A percentile compares a stretch with the other conserved stretches of the same genome.
Conservation (phyloP, 1,140 invertebrate genomes). For the Drosophila eugracilis region DNA sequence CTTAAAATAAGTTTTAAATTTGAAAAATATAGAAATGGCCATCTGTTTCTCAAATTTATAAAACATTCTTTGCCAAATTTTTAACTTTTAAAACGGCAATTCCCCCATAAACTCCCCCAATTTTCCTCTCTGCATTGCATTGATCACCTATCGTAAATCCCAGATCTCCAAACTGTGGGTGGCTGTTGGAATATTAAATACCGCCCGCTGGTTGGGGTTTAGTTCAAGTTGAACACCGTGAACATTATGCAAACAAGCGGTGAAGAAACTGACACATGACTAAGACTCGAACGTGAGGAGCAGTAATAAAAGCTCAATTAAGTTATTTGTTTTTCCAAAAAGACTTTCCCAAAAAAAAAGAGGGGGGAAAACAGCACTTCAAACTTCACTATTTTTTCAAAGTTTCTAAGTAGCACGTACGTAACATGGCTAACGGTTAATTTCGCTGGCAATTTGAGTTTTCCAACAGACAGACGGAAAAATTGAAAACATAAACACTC, state of each 20-base stretch:
- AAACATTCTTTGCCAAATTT: too few species aligned
- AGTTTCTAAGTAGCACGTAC: conserved; percentile 59
- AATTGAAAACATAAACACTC: conserved; percentile 45
- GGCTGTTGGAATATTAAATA: conserved; percentile 5
- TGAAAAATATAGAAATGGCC: too few species aligned
- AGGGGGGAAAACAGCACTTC: conserved; percentile 31
- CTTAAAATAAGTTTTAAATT: neutral
- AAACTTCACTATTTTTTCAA: conserved; percentile 1
- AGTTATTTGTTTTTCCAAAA: conserved; percentile 16
- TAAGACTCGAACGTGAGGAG: conserved; percentile 14
- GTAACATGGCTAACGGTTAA: conserved; percentile 53
- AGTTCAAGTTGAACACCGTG: conserved; percentile 27
- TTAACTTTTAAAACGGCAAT: too few species aligned
- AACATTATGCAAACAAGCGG: conserved; percentile 38
- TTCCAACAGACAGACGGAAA: conserved; percentile 20
- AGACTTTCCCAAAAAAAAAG: conserved; percentile 34
- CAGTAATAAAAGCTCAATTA: conserved; percentile 42
- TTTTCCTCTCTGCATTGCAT: neutral
- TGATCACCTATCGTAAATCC: conserved; percentile 6
- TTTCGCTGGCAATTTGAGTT: conserved; percentile 38
- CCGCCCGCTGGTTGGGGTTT: conserved; percentile 21
- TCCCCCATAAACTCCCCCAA: neutral
- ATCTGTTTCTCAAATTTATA: too few species aligned
- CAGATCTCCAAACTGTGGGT: conserved; percentile 21
- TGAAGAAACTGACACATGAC: conserved; percentile 29